phyloP scores from a whole-genome alignment of 2,888 invertebrate species.

The Corythucha ciliata region DNA sequence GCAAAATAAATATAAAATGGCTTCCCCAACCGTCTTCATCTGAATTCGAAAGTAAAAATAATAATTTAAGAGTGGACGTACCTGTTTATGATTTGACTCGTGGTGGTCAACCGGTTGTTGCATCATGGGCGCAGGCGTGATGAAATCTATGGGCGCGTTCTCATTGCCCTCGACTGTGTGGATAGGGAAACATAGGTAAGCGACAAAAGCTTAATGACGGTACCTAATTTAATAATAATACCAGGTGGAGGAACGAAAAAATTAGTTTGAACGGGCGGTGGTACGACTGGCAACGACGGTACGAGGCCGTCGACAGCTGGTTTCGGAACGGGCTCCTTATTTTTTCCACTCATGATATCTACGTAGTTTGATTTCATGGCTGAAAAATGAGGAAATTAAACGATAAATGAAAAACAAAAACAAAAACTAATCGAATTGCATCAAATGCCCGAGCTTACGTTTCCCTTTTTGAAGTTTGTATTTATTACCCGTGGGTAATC shows the following conservation, averaged over 20 bases:
- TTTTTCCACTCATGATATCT: constrained; percentile 71
- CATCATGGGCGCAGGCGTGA: constrained; percentile 40
- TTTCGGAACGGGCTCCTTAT: constrained; percentile 40
- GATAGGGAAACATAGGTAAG: constrained; percentile 5
- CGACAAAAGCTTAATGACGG: neutral
- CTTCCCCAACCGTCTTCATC: no score
- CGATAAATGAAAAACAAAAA: neutral
- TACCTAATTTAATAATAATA: constrained; percentile 31
- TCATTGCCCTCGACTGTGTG: constrained; percentile 44
- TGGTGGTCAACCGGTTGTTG: constrained; percentile 19
- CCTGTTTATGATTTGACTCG: constrained; percentile 16
- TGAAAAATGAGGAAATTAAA: constrained; percentile 41
- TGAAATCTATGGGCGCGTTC: constrained; percentile 49
- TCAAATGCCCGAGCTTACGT: constrained; percentile 49
- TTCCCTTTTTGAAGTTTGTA: constrained; percentile 70
- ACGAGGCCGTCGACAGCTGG: constrained; percentile 39
- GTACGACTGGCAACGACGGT: constrained; percentile 41
- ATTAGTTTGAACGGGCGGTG: constrained; percentile 43
- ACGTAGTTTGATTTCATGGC: constrained; percentile 79
- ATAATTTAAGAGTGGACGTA: neutral
- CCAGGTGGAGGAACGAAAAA: constrained; percentile 51
- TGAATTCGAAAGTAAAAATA: neutral
- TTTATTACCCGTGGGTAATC: constrained; percentile 47
- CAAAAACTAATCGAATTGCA: neutral
- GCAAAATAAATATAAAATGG: no score